phyloP scores from a whole-genome alignment of 1,140 invertebrate genomes.

The Drosophila subpulchrella region DNA sequence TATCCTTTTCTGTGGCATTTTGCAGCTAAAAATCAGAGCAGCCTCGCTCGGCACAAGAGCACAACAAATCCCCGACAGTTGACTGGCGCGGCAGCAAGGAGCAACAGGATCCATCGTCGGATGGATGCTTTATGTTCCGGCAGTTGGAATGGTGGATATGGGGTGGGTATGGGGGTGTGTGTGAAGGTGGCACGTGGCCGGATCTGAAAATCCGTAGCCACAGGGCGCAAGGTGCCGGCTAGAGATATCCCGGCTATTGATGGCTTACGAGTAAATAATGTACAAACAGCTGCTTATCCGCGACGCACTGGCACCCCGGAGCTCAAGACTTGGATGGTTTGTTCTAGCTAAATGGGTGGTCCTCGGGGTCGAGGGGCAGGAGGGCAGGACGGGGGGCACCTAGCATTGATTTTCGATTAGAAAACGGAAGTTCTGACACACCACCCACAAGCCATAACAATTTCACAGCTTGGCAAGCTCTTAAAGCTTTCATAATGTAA shows the following conservation, averaged over 20 bases:
- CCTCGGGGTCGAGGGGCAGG: not conserved
- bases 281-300: slow-evolving; percentile 81
- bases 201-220: slow-evolving; percentile 42
- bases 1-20: slow-evolving; percentile 76
- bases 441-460: slow-evolving; percentile 36
- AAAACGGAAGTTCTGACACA: slow-evolving; percentile 42
- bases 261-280: slow-evolving; percentile 82
- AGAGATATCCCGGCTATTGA: slow-evolving; percentile 63
- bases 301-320: slow-evolving; percentile 30
- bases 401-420: slow-evolving; percentile 81
- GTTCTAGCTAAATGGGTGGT: not conserved
- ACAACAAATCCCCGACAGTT: slow-evolving; percentile 81
- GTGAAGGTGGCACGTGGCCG: slow-evolving; percentile 34
- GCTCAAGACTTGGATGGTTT: not conserved
- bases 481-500: slow-evolving; percentile 57
- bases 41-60: slow-evolving; percentile 30
- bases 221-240: slow-evolving; percentile 12
- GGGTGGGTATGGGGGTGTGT: no score
- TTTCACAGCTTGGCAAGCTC: slow-evolving; percentile 51
- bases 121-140: slow-evolving; percentile 49
- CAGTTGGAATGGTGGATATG: no score
- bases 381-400: no score
- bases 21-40: slow-evolving; percentile 76
- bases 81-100: slow-evolving; percentile 54
- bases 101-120: slow-evolving; percentile 30